These are phyloP conservation scores for Chlorops oryzae DNA, from an alignment of 1,140 invertebrate species.

Conservation along the genomic window DNA sequence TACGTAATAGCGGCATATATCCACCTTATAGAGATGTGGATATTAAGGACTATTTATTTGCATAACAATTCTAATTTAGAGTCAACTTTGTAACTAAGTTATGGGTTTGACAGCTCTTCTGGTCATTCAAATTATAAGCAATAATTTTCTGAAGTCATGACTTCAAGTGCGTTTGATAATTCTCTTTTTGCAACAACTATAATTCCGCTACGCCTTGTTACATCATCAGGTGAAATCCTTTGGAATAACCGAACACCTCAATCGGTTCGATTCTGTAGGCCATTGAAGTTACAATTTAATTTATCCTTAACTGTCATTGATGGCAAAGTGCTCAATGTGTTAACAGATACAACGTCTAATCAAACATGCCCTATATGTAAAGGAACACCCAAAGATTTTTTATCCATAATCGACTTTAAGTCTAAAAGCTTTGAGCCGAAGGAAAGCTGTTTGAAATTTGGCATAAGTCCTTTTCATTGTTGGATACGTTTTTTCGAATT, in stretches of 20 bases:
- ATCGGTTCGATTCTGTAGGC: constrained; percentile 12
- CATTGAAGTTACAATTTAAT: constrained; percentile 12
- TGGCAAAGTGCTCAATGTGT: constrained; percentile 19
- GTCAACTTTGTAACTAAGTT: constrained; percentile 1
- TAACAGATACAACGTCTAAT: constrained; percentile 12
- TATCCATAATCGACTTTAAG: constrained; percentile 9
- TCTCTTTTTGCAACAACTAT: constrained; percentile 9
- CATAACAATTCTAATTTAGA: not conserved
- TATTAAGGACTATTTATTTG: too few relatives aligned
- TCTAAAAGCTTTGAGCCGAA: constrained; percentile 8
- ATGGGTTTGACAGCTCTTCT: not conserved
- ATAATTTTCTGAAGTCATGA: not conserved
- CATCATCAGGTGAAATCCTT: not conserved
- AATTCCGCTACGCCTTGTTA: constrained; percentile 1
- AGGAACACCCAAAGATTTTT: constrained; percentile 15
- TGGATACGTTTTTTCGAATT: constrained; percentile 20
- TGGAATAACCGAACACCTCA: not conserved
- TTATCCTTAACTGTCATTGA: constrained; percentile 16
- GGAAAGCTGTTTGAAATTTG: constrained; percentile 14
- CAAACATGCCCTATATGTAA: constrained; percentile 16
- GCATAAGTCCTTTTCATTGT: constrained; percentile 16
- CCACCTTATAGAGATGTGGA: constrained; percentile 1
- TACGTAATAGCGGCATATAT: constrained; percentile 7
- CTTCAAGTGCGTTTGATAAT: not conserved
- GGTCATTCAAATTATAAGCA: constrained; percentile 4